These are phyloP conservation scores for Geopemphigus sp. DNA, from an alignment of 1,140 invertebrate genomes.

Conservation along the genomic window DNA sequence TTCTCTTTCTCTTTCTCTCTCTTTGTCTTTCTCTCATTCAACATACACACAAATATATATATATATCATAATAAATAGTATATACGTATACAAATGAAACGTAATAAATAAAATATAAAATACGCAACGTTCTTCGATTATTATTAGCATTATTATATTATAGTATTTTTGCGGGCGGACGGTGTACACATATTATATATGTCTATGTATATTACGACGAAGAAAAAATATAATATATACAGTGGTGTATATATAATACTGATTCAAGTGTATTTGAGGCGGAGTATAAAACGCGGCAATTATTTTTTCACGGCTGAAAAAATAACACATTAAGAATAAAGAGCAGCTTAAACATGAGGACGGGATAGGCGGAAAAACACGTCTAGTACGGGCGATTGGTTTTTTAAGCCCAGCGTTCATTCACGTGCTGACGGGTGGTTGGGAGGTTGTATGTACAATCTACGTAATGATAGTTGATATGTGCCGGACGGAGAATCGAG, in stretches of 20 bases:
- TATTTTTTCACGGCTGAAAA: slow-evolving; percentile 48
- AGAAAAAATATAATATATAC: slow-evolving; percentile 8
- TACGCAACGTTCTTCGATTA: background rate
- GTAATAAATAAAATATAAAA: background rate
- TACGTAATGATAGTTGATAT: background rate
- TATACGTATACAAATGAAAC: background rate
- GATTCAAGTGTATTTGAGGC: background rate
- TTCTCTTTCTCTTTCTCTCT: no score
- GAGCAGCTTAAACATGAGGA: background rate
- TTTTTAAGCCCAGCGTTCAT: background rate
- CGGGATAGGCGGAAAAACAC: background rate
- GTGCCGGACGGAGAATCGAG: background rate
- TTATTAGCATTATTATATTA: background rate
- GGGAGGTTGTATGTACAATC: no score
- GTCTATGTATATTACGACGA: background rate
- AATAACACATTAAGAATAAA: slow-evolving; percentile 18
- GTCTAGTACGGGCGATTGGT: slow-evolving; percentile 30
- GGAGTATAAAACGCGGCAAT: slow-evolving; percentile 30
- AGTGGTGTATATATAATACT: background rate
- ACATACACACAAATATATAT: background rate
- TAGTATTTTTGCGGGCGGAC: background rate
- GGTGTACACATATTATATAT: no score
- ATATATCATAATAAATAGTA: no score
- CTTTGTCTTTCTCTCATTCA: no score
- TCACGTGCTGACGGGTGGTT: no score